Base-by-base conservation (phyloP, 1,140 invertebrate genomes). In the Aphis craccivora region DNA sequence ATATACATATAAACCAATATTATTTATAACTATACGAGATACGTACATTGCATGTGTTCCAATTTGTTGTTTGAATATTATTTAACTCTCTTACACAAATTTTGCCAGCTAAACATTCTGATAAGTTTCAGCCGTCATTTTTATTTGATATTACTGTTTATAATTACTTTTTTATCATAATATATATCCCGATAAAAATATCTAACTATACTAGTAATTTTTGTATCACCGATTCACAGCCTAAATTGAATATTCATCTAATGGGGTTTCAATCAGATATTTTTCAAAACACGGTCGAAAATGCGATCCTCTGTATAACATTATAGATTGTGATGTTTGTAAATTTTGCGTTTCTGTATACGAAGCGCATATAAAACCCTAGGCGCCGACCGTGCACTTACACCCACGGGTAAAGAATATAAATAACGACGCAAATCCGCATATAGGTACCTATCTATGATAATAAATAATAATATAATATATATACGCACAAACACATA, bases 391-490 rank as follows among this genome's bases (percentile, higher is more conserved):
- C 60, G n/a, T 76, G 60, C 14, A 76, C 60, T 30, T 30, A 67
- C 60, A 76, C 60, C 14, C 60, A n/a, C n/a, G 60, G 60, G 14
- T 76, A 76, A 76, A 76, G n/a, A 35, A 76, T 76, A 76, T 76
- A n/a, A 76, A 76, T 76, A 76, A 76, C 30, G n/a, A 76, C 30
- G n/a, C 0, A 23, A n/a, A 76, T n/a, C 14, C 60, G 30, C 8
- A n/a, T 76, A 76, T 76, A 76, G n/a, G 30, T 76, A 76, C 5
- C 60, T 76, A 35, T 76, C 60, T 76, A 76, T 76, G n/a, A 76
- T 76, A 76, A 76, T 76, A 76, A 76, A 76, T 76, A 76, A 76
- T 76, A 76, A n/a, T n/a, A 76, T 76, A 76, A 76, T 76, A 35
- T n/a, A 76, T 76, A 35, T n/a, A 76, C 9, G 60, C 60, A n/a